Conservation (phyloP, 2,113 vertebrate genomes). For the Myxocyprinus asiaticus region DNA sequence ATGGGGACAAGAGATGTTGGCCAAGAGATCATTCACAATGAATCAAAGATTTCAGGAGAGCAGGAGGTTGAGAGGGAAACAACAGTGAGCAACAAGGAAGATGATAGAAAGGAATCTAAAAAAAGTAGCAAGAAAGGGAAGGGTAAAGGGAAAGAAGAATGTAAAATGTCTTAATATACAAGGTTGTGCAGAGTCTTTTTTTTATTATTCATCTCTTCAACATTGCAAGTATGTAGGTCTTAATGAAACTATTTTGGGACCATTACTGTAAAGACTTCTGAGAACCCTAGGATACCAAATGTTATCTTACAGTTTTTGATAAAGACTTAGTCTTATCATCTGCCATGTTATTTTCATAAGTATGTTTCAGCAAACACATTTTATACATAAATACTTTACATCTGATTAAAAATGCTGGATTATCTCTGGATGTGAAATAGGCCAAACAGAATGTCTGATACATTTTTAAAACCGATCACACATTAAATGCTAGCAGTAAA, state of each 20-base stretch:
- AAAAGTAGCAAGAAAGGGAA: constrained; percentile 73
- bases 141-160: constrained; percentile 86
- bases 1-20: background rate
- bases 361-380: constrained; percentile 24
- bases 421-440: background rate
- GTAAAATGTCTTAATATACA: constrained; percentile 76
- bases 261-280: background rate
- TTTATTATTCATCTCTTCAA: background rate
- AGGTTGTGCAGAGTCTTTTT: background rate
- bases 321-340: background rate
- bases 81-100: constrained; percentile 59
- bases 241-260: background rate
- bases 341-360: background rate
- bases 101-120: constrained; percentile 57
- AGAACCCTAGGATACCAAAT: background rate
- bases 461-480: background rate
- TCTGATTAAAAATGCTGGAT: background rate
- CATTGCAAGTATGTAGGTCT: background rate
- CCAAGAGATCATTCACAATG: background rate
- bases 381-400: background rate
- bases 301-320: background rate
- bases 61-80: constrained; percentile 45
- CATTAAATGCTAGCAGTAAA: constrained; percentile 8
- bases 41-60: background rate
- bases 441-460: background rate